A percentile compares a stretch with the other conserved stretches of the same genome.
Evolutionary conservation across 2,113 vertebrate species (phyloP).

Genomic region (Acinonyx jubatus): DNA sequence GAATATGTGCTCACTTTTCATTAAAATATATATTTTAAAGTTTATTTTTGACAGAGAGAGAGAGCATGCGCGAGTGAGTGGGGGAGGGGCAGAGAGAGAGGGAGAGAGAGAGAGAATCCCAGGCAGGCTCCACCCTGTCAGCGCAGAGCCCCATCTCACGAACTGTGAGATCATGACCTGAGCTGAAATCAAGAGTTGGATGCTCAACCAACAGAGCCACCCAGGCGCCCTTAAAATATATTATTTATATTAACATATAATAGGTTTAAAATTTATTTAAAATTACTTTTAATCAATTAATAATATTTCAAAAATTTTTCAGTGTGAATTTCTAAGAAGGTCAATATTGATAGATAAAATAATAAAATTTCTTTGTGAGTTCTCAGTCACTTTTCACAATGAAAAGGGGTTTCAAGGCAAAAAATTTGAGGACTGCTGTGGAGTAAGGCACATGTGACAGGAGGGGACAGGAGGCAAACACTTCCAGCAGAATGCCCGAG

Average conservation of each 20-base stretch:
- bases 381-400: conserved; percentile 15
- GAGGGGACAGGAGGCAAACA: background rate
- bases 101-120: too few relatives aligned
- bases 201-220: too few relatives aligned
- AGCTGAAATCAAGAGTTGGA: too few relatives aligned
- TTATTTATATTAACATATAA: background rate
- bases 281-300: background rate
- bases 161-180: too few relatives aligned
- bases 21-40: background rate
- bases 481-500: accelerated
- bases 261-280: background rate
- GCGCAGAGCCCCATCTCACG: too few relatives aligned
- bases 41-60: too few relatives aligned
- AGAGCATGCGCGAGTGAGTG: too few relatives aligned
- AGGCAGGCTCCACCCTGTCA: too few relatives aligned
- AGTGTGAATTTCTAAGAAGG: conserved; percentile 8
- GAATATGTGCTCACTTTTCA: background rate
- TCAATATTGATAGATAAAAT: background rate
- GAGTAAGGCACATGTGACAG: background rate
- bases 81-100: too few relatives aligned
- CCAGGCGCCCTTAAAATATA: background rate
- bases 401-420: background rate
- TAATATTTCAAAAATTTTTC: background rate
- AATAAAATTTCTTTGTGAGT: background rate
- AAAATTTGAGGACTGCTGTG: background rate